These are phyloP conservation scores for Apogon talboti DNA, from an alignment of 2,797 vertebrate species.

Conservation along the genomic window DNA sequence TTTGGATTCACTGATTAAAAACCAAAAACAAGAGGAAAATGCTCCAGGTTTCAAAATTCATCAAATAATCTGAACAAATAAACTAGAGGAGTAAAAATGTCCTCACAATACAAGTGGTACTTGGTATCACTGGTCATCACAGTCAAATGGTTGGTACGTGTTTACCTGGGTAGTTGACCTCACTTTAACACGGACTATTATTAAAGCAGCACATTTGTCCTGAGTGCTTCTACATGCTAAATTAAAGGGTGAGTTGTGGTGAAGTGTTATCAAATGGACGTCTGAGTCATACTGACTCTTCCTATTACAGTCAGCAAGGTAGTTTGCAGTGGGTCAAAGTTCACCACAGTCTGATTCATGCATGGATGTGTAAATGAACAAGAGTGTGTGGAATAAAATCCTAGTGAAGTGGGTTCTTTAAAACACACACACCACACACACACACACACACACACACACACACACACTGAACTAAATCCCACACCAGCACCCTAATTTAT, in stretches of 20 bases:
- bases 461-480: not conserved
- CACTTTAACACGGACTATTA: not conserved
- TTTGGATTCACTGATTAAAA: no score
- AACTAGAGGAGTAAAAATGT: no score
- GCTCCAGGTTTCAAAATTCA: no score
- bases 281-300: not conserved
- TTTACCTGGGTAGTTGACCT: not conserved
- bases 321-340: conserved; percentile 2
- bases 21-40: no score
- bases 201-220: not conserved
- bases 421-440: conserved; percentile 6
- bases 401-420: accelerated
- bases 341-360: not conserved
- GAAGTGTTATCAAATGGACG: not conserved
- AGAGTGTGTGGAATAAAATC: not conserved
- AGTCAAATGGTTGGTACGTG: no score
- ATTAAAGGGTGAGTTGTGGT: not conserved
- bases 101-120: no score
- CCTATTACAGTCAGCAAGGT: not conserved
- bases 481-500: not conserved
- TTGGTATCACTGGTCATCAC: no score
- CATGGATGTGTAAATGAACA: not conserved
- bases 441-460: conserved; percentile 2
- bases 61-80: no score
- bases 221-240: not conserved